Base-by-base conservation (phyloP, 2,797 vertebrate genomes). In the Sebastes trivittatus region DNA sequence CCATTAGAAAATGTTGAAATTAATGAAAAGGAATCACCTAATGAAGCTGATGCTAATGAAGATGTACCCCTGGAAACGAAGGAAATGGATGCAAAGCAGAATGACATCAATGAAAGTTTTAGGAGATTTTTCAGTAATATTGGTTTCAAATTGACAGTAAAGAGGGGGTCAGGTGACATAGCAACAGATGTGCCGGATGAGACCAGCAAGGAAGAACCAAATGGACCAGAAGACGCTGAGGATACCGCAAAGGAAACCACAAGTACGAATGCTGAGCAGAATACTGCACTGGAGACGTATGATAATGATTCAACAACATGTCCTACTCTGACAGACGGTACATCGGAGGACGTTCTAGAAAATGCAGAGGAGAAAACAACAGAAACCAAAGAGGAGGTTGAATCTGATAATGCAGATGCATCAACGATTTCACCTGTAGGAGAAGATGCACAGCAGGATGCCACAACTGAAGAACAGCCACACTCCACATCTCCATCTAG, bases 91-190 rank as follows among this genome's bases (percentile, higher is more conserved):
- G 91, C 88, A 11, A 95, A 95, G 7, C 58, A 96, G 6, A 85
- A 96, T 46, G 96, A 97, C 69, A 92, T 95, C 52, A 97, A 95
- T 5, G 96, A 97, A 80, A 94, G 97, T 11, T 99, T 99, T 81
- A 97, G 95, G 93, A 98, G 93, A 83, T 95, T 98, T 73, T 98
- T 99, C 85, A 97, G 95, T 83, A 98, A 97, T 87, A 96, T 98
- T 80, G 97, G 97, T 67, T 95, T 99, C 66, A 98, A 97, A 88
- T 95, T 99, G 84, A 98, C 97, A 0, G 91, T 99, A 49, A 98
- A 97, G 84, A 98, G 96, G 88, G 96, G 97, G 75, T 96, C 96
- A 61, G 86, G 81, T 0, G 96, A 97, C 29, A 84, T 89, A 2
- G 93, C 94, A 80, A 92, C 93, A 23, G 88, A 95, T 1, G 76